These are phyloP conservation scores for Blastobasis lacticolella DNA, from an alignment of 2,888 invertebrate species.

Conservation along the genomic window DNA sequence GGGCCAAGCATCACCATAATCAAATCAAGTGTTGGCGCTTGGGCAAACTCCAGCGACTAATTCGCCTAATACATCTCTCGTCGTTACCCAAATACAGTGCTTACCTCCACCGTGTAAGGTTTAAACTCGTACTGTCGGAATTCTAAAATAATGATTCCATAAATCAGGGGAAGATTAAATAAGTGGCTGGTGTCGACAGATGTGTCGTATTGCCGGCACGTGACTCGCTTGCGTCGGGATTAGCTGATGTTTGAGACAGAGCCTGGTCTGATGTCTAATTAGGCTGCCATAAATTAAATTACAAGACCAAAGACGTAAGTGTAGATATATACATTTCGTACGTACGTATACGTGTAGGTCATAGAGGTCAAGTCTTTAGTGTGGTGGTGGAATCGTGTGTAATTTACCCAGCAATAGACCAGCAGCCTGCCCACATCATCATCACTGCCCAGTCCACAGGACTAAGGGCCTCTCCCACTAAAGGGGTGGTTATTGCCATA, in stretches of 20 bases:
- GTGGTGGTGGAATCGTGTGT: no score
- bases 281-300: no score
- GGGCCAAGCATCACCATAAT: neutral
- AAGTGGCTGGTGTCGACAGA: conserved; percentile 33
- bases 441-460: no score
- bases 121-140: conserved; percentile 13
- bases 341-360: no score
- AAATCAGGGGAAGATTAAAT: conserved; percentile 38
- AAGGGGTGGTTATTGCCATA: no score
- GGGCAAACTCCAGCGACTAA: neutral
- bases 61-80: conserved; percentile 1
- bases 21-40: conserved; percentile 20
- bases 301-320: no score
- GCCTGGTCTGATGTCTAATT: no score
- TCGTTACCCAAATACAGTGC: conserved; percentile 6
- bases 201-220: conserved; percentile 23
- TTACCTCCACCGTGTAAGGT: conserved; percentile 14
- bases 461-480: no score
- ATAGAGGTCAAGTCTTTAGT: no score
- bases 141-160: conserved; percentile 30
- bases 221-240: conserved; percentile 16
- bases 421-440: no score
- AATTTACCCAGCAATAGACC: no score
- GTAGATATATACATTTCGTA: no score
- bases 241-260: neutral